Evolutionary conservation across 2,797 vertebrate genomes (phyloP).

Genomic region (Pipistrellus pygmaeus): DNA sequence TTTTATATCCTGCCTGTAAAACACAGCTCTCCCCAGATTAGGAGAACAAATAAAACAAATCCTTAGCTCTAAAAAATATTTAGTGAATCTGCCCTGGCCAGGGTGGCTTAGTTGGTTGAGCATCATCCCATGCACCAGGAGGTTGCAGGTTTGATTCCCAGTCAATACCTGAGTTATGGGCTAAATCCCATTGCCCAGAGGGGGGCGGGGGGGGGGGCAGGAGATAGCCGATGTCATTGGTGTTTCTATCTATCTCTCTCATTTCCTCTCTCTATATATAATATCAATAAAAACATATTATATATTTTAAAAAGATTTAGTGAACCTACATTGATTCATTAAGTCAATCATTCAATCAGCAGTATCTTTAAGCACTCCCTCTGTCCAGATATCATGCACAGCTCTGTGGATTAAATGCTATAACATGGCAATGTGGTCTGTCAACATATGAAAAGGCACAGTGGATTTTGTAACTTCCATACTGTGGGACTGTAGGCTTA

Average conservation of each 20-base stretch:
- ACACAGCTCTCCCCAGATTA: background rate
- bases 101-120: too few relatives aligned
- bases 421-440: background rate
- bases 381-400: background rate
- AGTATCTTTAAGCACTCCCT: background rate
- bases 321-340: background rate
- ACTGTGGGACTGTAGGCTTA: background rate
- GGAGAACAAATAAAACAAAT: conserved; percentile 7
- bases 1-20: background rate
- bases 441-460: background rate
- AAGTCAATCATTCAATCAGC: background rate
- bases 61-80: background rate
- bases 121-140: too few relatives aligned
- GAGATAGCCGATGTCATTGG: too few relatives aligned
- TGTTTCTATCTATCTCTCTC: too few relatives aligned
- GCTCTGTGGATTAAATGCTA: background rate
- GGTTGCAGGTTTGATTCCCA: too few relatives aligned
- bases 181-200: too few relatives aligned
- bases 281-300: too few relatives aligned
- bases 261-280: too few relatives aligned
- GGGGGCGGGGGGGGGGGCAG: too few relatives aligned
- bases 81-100: background rate
- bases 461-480: background rate
- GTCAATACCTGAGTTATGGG: too few relatives aligned
- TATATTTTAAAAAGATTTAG: background rate